Conservation (phyloP, 2,888 invertebrate species). For the Aromia moschata region DNA sequence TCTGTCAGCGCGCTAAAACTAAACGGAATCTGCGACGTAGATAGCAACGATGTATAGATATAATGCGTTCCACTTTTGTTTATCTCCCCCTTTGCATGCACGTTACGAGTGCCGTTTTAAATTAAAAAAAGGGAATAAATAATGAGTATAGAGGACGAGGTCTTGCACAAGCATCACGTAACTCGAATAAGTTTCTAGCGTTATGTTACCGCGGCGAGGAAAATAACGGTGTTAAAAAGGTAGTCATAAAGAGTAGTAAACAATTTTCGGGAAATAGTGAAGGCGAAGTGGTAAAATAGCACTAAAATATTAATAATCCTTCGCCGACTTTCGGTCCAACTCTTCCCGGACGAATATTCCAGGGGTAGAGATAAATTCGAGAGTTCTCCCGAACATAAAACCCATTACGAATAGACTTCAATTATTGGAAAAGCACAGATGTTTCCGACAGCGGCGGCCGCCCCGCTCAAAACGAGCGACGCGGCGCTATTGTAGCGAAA, state of each 20-base stretch:
- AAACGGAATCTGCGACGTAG: no score
- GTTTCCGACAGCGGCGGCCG: slow-evolving; percentile 28
- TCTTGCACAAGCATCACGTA: no score
- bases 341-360: slow-evolving; percentile 25
- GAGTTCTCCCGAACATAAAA: slow-evolving; percentile 30
- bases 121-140: no score
- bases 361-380: slow-evolving; percentile 20
- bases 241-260: slow-evolving; percentile 24
- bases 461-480: slow-evolving; percentile 22
- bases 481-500: slow-evolving; percentile 24
- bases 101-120: no score
- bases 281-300: slow-evolving; percentile 25
- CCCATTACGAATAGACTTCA: slow-evolving; percentile 39
- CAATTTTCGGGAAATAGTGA: slow-evolving; percentile 21
- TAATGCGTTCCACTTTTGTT: no score
- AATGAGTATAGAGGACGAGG: no score
- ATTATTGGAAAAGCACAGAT: slow-evolving; percentile 38
- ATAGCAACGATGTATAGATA: no score
- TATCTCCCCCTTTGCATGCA: no score
- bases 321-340: slow-evolving; percentile 26
- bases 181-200: no score
- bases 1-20: no score
- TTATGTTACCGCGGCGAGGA: no score
- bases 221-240: not conserved
- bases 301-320: slow-evolving; percentile 32